Evolutionary conservation across 2,113 vertebrate species (phyloP), one percentile per base, ranked within the genome.

Genomic region (Oreochromis aureus): DNA sequence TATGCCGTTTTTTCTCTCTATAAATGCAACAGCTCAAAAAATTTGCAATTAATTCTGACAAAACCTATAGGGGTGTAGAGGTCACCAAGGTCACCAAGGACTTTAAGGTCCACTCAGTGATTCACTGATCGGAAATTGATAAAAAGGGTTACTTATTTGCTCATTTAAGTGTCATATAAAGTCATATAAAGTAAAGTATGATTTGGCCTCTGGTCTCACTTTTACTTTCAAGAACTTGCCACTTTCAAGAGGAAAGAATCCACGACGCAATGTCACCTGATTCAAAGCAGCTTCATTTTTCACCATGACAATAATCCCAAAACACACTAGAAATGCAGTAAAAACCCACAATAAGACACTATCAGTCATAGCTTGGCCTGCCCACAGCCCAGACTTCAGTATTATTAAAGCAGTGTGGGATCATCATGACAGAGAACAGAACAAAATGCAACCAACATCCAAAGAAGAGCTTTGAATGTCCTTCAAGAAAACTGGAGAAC

Each of bases 381-480:
- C 34, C 36, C 36, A 39, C 61, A 39, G 19, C 61, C 36, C 34
- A 34, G 32, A 36, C 32, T n/a, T 66, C 18, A 66, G 12, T 66
- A n/a, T 39, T 66, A 7, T 12, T 66, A 66, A n/a, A 66, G 61
- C 61, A 66, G 61, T 66, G 61, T 39, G 61, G 18, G 32, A n/a
- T 36, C 32, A 66, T 66, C 32, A 12, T 66, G 61, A n/a, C 61
- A 66, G 18, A 63, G 32, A 66, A 66, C 32, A 36, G 61, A 66
- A 66, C 18, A 66, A 66, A 66, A 12, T 0, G 10, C 6, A 66
- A 66, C 61, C 18, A 66, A n/a, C 32, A n/a, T 39, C 61, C 32
- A 66, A 66, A 39, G 18, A 66, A 66, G 61, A 66, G 61, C n/a
- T 66, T 66, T 39, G 61, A 66, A 39, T 36, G 32, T 39, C 32